These are phyloP conservation scores for Trachymyrmex cornetzi DNA, from an alignment of 1,140 invertebrate genomes.

Conservation along the genomic window DNA sequence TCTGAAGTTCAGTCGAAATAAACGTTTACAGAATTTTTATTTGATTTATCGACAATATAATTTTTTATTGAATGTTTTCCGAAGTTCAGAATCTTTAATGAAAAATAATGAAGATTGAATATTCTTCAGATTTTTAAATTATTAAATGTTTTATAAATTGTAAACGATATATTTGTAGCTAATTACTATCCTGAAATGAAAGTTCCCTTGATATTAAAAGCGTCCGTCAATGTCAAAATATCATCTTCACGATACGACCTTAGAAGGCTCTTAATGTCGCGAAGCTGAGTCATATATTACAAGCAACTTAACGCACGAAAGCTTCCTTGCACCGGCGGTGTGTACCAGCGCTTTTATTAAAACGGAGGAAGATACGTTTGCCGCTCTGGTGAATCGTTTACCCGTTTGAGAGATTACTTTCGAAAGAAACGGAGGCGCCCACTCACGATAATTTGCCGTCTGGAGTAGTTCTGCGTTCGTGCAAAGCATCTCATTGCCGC, in stretches of 20 bases:
- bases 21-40: neutral
- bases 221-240: conserved; percentile 48
- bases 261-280: conserved; percentile 50
- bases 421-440: conserved; percentile 48
- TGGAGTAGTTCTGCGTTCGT: conserved; percentile 9
- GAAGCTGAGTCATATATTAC: conserved; percentile 61
- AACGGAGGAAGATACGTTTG: conserved; percentile 43
- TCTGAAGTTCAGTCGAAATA: neutral
- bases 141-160: neutral
- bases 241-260: conserved; percentile 31
- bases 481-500: neutral
- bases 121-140: neutral
- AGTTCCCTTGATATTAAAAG: neutral
- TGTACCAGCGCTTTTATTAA: conserved; percentile 51
- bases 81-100: neutral
- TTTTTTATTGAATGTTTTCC: neutral
- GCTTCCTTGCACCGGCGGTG: conserved; percentile 41
- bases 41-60: neutral
- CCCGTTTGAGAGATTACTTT: conserved; percentile 62
- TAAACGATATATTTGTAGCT: neutral
- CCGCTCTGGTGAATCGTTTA: conserved; percentile 37
- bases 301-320: conserved; percentile 53
- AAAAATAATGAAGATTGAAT: neutral
- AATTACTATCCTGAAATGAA: conserved; percentile 25
- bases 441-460: conserved; percentile 34